phyloP scores from a whole-genome alignment of 2,888 invertebrate species.

The Cotesia congregata region DNA sequence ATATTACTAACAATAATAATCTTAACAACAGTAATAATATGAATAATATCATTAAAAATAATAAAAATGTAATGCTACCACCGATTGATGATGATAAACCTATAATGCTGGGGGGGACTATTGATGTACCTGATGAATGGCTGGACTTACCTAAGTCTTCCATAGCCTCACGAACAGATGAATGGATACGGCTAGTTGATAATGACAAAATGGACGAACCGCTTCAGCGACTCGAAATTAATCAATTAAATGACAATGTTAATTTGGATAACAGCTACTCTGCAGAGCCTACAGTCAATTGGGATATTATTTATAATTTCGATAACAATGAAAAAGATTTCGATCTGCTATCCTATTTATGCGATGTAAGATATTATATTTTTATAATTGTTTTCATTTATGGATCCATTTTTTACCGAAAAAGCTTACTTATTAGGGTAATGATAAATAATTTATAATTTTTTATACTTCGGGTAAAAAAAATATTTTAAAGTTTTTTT shows the following conservation, averaged over 20 bases:
- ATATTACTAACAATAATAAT: conserved; percentile 29
- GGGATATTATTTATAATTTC: conserved; percentile 57
- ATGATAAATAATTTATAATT: too few relatives aligned
- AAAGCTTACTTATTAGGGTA: too few relatives aligned
- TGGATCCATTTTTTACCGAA: too few relatives aligned
- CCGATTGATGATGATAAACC: conserved; percentile 21
- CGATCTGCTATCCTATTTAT: conserved; percentile 67
- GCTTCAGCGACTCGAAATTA: conserved; percentile 33
- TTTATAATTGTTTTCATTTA: too few relatives aligned
- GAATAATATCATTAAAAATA: neutral
- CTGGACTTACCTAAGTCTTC: conserved; percentile 47
- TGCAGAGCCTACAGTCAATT: conserved; percentile 48
- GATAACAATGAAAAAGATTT: conserved; percentile 59
- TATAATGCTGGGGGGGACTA: conserved; percentile 29
- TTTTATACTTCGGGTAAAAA: too few relatives aligned
- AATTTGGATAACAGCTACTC: conserved; percentile 41
- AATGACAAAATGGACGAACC: conserved; percentile 36
- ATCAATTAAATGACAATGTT: neutral
- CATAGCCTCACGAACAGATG: conserved; percentile 45
- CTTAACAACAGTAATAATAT: conserved; percentile 21
- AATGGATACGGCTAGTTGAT: conserved; percentile 46
- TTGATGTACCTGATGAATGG: conserved; percentile 47
- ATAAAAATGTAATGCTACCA: neutral
- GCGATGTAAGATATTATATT: conserved; percentile 59
- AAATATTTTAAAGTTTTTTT: too few relatives aligned